Conservation (phyloP, 2,797 vertebrate species). For the Rhynchotus rufescens region DNA sequence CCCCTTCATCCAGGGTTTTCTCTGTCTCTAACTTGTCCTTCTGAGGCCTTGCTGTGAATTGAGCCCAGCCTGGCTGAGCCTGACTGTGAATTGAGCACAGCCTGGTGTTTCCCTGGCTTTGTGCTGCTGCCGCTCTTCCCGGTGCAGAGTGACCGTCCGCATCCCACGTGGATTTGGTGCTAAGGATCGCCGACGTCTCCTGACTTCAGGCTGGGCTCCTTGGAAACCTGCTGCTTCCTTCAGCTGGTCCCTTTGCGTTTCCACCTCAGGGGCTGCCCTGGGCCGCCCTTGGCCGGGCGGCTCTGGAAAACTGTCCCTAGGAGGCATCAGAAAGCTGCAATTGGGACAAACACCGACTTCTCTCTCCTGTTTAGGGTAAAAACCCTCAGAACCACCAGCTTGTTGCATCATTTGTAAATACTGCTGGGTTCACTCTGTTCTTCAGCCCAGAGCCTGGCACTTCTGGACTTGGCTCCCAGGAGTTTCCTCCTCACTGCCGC, state of each 20-base stretch:
- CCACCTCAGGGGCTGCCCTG: background rate
- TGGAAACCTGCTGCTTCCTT: background rate
- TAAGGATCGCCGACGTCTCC: background rate
- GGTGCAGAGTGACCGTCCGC: too few species aligned
- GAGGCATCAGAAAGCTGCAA: conserved; percentile 18
- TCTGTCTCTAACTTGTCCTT: background rate
- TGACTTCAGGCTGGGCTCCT: background rate
- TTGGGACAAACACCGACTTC: background rate
- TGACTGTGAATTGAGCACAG: background rate
- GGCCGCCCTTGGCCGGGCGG: conserved; percentile 16
- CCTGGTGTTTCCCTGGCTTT: too few species aligned
- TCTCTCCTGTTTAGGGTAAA: background rate
- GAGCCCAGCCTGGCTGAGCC: too few species aligned
- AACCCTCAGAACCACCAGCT: too few species aligned
- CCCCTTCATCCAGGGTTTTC: background rate
- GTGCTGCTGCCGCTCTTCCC: background rate
- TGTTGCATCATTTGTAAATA: background rate
- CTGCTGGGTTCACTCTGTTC: background rate
- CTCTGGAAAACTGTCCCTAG: background rate
- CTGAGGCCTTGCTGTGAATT: background rate
- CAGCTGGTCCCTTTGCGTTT: background rate
- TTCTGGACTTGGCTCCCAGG: background rate
- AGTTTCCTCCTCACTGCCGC: background rate
- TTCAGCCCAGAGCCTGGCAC: background rate
- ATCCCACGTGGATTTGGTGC: too few species aligned